A percentile compares a stretch with the other conserved stretches of the same genome.
These are phyloP conservation scores for Zaprionus tsacasi DNA, from an alignment of 1,140 invertebrate genomes.

Conservation along the genomic window DNA sequence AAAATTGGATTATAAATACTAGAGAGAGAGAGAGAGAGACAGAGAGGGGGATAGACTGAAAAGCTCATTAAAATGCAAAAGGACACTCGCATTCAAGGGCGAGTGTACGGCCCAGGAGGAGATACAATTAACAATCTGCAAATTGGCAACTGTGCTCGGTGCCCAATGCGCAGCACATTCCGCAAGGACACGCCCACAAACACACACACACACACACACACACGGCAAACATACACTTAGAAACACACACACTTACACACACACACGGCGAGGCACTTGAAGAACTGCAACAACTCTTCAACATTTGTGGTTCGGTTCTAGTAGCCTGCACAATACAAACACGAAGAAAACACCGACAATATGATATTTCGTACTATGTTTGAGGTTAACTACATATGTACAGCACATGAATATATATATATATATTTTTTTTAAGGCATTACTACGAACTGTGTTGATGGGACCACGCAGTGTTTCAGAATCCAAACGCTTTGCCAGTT, in stretches of 20 bases:
- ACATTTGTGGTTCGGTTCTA: conserved; percentile 3
- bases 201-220: background rate
- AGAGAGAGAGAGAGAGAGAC: background rate
- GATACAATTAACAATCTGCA: conserved; percentile 10
- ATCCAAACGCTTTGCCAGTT: conserved; percentile 92
- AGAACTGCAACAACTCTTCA: conserved; percentile 12
- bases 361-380: background rate
- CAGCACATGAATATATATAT: background rate
- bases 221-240: background rate
- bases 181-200: conserved; percentile 3
- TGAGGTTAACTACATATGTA: conserved; percentile 1
- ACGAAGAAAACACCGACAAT: background rate
- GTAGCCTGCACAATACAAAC: conserved; percentile 5
- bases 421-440: background rate
- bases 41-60: background rate
- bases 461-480: conserved; percentile 87
- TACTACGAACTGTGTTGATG: background rate
- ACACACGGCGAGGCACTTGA: background rate
- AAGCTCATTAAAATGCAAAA: conserved; percentile 25
- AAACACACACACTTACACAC: background rate
- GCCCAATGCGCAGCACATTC: conserved; percentile 3
- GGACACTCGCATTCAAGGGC: conserved; percentile 6
- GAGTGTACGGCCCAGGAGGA: background rate
- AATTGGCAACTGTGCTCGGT: conserved; percentile 4
- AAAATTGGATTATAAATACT: conserved; percentile 31